phyloP scores from a whole-genome alignment of 2,797 vertebrate species.

The Manis pentadactyla region DNA sequence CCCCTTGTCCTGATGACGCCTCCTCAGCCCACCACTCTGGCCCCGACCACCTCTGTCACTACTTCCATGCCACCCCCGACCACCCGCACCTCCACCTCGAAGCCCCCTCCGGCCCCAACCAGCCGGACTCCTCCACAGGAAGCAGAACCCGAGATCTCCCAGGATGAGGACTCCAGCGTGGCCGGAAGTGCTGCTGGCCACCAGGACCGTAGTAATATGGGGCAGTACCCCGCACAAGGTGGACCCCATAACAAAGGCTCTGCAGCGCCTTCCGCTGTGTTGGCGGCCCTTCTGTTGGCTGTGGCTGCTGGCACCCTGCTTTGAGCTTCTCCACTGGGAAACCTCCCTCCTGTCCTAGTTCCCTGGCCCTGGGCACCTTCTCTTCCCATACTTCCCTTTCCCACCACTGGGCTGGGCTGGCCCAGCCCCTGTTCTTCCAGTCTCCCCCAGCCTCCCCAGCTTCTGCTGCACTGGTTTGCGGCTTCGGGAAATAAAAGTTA shows the following conservation, averaged over 20 bases:
- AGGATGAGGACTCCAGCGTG: neutral
- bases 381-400: neutral
- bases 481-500: constrained; percentile 41
- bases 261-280: neutral
- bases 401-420: constrained; percentile 70
- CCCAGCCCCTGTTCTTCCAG: constrained; percentile 32
- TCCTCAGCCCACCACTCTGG: neutral
- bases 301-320: neutral
- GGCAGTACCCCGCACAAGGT: neutral
- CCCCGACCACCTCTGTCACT: neutral
- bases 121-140: neutral
- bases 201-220: constrained; percentile 76
- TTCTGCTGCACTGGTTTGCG: constrained; percentile 75
- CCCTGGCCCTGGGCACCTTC: neutral
- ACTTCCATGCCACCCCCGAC: neutral
- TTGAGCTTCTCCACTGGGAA: constrained; percentile 5
- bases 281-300: constrained; percentile 35
- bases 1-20: constrained; percentile 68
- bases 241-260: neutral
- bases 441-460: neutral
- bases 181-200: constrained; percentile 48
- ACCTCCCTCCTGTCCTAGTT: neutral
- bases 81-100: neutral
- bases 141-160: neutral
- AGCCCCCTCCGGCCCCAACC: neutral